Base-by-base conservation (phyloP, 2,113 vertebrate species). In the Empidonax alnorum region DNA sequence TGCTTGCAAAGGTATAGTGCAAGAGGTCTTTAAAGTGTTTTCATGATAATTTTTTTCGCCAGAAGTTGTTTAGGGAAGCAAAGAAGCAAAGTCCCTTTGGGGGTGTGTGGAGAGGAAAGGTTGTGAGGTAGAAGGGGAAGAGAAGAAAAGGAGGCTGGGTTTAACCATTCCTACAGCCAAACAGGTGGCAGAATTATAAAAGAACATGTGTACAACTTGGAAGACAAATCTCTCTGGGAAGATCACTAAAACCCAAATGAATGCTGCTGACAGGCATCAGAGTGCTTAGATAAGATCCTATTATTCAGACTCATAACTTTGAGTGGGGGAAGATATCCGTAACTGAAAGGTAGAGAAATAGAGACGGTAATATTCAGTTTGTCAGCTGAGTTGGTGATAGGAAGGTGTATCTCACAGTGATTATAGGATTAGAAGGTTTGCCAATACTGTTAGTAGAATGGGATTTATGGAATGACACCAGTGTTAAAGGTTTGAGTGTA, bases 361-460 rank as follows among this genome's bases (percentile, higher is more conserved):
- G 86, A 96, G 93, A 94, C 77, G 90, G 92, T 87, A 96, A 94
- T 95, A 92, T 76, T 95, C 84, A 49, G 86, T 95, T 93, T 97
- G 93, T 92, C 93, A 93, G 94, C 87, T 49, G 87, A 63, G 90
- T 27, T 91, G 82, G 83, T 81, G 94, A 94, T 96, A 94, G 92
- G 71, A 88, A 91, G 81, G 93, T 93, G 83, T 72, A 92, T 96
- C 92, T 96, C 91, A 13, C 55, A 82, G 82, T 87, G 96, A 95
- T 96, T 93, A 93, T 80, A 35, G 91, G 92, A 96, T 97, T 97
- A 93, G 88, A 73, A 92, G 90, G 87, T 93, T 96, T 96, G 69
- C 80, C 94, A 94, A 94, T 94, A 82, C 82, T 85, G 72, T 96
- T 95, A 94, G 80, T 75, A 94, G 92, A 93, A 93, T 61, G 81